Conservation (phyloP, 2,888 invertebrate species). For the Coecobrya sp. region DNA sequence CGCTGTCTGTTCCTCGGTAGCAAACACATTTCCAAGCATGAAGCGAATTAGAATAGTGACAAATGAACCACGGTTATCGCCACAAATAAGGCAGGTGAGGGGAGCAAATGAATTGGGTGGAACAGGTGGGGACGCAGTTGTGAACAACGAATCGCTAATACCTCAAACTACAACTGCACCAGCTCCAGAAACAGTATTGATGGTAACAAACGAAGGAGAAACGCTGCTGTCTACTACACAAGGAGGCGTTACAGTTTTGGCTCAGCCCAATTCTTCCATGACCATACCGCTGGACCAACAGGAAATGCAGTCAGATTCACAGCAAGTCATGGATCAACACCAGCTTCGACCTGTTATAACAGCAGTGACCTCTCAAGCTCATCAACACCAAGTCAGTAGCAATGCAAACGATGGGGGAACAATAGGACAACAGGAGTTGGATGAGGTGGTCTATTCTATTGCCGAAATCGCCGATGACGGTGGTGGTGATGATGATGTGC, state of each 20-base stretch:
- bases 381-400: neutral
- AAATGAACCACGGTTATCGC: neutral
- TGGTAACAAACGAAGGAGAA: conserved; percentile 81
- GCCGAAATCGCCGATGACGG: conserved; percentile 70
- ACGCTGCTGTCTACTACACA: conserved; percentile 74
- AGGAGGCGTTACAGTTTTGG: conserved; percentile 71
- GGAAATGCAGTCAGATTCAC: neutral
- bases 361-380: neutral
- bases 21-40: conserved; percentile 44
- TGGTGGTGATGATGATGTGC: conserved; percentile 61
- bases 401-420: neutral
- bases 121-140: neutral
- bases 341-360: conserved; percentile 1
- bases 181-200: conserved; percentile 76
- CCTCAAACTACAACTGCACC: neutral
- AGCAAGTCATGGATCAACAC: neutral
- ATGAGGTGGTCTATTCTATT: conserved; percentile 84
- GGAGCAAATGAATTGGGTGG: neutral
- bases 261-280: conserved; percentile 59
- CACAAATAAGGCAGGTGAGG: neutral
- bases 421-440: conserved; percentile 42
- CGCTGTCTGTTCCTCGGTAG: conserved; percentile 50
- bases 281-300: conserved; percentile 49
- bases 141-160: neutral
- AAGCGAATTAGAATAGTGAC: conserved; percentile 68